phyloP scores from a whole-genome alignment of 2,888 invertebrate genomes.

The Tenthredo scrophulariae region DNA sequence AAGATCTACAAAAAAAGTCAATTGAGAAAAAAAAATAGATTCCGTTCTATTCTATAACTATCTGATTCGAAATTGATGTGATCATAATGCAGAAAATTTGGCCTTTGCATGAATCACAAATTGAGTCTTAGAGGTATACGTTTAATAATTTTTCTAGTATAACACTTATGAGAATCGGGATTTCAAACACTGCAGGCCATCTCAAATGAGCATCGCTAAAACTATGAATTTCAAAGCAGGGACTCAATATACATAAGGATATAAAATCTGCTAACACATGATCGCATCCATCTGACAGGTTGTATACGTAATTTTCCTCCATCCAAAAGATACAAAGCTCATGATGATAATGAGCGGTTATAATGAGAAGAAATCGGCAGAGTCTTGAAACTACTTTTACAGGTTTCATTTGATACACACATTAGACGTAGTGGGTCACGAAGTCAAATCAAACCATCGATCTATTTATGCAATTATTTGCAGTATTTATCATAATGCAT shows the following conservation, averaged over 20 bases:
- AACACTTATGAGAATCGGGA: neutral
- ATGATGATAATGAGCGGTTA: no score
- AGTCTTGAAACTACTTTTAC: neutral
- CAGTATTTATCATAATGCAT: neutral
- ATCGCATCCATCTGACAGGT: no score
- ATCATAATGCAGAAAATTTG: neutral
- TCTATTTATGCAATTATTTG: neutral
- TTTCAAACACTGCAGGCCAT: neutral
- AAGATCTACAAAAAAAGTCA: constrained; percentile 78
- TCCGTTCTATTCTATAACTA: neutral
- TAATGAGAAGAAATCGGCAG: no score
- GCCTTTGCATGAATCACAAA: neutral
- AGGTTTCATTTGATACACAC: neutral
- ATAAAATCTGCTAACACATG: no score
- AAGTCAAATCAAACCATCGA: neutral
- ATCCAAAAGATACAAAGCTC: no score
- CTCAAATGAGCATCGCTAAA: neutral
- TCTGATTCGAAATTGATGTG: neutral
- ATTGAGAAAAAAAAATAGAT: neutral
- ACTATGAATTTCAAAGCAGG: no score
- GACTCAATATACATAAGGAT: no score
- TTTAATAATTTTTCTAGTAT: neutral
- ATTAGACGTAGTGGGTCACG: neutral
- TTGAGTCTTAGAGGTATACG: neutral
- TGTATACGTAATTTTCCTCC: no score